Evolutionary conservation across 2,113 vertebrate species (phyloP).

Genomic region (Verasper variegatus): DNA sequence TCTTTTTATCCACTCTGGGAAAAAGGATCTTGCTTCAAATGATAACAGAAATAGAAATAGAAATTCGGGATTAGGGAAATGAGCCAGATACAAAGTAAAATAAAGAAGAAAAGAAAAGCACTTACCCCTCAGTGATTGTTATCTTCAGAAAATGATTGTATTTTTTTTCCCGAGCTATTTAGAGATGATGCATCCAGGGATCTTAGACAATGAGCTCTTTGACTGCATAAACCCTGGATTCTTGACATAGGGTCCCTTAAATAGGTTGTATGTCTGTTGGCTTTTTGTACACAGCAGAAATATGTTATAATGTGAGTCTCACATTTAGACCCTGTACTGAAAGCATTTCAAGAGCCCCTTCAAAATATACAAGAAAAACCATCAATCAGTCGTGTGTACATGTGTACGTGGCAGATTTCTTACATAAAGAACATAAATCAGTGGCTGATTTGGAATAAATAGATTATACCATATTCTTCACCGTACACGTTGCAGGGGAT

Average conservation of each 20-base stretch:
- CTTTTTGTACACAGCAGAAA: slow-evolving; percentile 16
- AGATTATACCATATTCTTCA: slow-evolving; percentile 14
- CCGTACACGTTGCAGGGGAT: background rate
- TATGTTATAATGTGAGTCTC: slow-evolving; percentile 30
- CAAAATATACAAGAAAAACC: slow-evolving; percentile 11
- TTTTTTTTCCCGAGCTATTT: slow-evolving; percentile 47
- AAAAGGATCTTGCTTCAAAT: slow-evolving; percentile 13
- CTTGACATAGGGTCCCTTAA: slow-evolving; percentile 10
- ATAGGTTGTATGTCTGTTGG: slow-evolving; percentile 10
- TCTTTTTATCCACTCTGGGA: slow-evolving; percentile 21
- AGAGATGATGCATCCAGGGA: slow-evolving; percentile 37
- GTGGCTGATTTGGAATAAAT: slow-evolving; percentile 28
- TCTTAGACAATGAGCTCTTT: slow-evolving; percentile 31
- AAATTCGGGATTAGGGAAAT: slow-evolving; percentile 53
- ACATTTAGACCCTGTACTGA: slow-evolving; percentile 22
- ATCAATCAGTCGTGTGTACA: background rate
- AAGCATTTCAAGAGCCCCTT: slow-evolving; percentile 30
- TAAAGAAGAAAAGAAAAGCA: slow-evolving; percentile 13
- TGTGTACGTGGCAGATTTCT: slow-evolving; percentile 15
- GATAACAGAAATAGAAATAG: slow-evolving; percentile 46
- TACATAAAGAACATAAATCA: slow-evolving; percentile 7
- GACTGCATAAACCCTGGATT: slow-evolving; percentile 36
- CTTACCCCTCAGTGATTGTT: slow-evolving; percentile 41
- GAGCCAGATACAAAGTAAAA: slow-evolving; percentile 38
- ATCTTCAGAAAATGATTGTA: slow-evolving; percentile 38